A percentile compares a stretch with the other conserved stretches of the same genome.
phyloP scores from a whole-genome alignment of 2,113 vertebrate genomes.

The Serilophus lunatus region DNA sequence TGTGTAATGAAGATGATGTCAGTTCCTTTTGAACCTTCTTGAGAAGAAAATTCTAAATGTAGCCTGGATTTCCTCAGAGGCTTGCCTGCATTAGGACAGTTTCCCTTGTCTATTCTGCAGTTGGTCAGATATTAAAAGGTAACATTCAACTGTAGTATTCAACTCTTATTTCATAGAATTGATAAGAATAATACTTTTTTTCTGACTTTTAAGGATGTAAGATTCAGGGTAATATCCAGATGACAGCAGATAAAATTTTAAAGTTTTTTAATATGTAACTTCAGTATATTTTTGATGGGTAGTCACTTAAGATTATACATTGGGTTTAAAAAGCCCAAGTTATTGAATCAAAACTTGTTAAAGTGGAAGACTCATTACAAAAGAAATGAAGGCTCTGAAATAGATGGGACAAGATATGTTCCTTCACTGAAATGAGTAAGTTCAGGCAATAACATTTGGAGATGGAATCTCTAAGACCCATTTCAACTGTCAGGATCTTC shows the following conservation, averaged over 20 bases:
- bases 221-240: neutral
- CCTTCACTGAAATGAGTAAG: neutral
- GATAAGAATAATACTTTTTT: neutral
- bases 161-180: neutral
- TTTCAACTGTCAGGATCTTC: constrained; percentile 8
- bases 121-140: neutral
- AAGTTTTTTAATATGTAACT: neutral
- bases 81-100: neutral
- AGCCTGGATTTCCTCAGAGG: neutral
- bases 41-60: neutral
- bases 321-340: neutral
- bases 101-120: neutral
- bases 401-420: neutral
- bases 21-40: neutral
- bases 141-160: neutral
- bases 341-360: neutral
- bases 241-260: neutral
- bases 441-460: constrained; percentile 27
- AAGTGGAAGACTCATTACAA: neutral
- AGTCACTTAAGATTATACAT: neutral
- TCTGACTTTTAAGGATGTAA: neutral
- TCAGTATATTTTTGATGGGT: neutral
- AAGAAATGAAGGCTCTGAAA: neutral
- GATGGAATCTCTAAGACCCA: neutral
- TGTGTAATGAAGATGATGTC: neutral